Base-by-base conservation (phyloP, 64 coral and sea anemone genomes). In the Catalaphyllia jardinei region DNA sequence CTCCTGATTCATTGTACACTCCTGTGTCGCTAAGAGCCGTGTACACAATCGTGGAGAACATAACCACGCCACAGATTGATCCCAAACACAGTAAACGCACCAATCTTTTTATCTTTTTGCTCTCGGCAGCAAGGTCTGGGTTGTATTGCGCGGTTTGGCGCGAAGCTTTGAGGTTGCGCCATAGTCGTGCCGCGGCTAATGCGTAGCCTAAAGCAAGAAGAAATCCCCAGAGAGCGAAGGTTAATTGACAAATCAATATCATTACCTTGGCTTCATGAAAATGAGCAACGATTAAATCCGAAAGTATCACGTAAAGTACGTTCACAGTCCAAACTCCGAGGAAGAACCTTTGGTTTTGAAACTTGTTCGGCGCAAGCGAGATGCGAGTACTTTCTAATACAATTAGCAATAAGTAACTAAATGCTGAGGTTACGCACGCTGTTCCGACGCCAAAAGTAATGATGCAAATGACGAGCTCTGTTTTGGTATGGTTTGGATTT, bases 361-460 rank as follows among this genome's bases (percentile, higher is more conserved):
- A 67, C 49, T 61, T 78, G 27, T 87, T 77, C 29, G 94, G 82
- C 0, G 87, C 94, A 2, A 96, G 74, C n/a, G 69, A 79, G 6
- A 79, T 81, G 62, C 92, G 82, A 13, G 94, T 96, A 59, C 88
- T 96, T 72, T 93, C 94, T 10, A 96, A 74, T 19, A 93, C 46
- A 71, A 96, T 90, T 22, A 96, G 27, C 35, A 96, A 61, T 50
- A 96, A 46, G 24, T 93, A 80, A 57, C 91, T 89, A 55, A 93
- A 73, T 13, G 94, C 81, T 14, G 94, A 89, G 7, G 88, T 90
- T 27, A 93, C 51, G 35, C 94, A 96, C 33, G 91, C 91, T 24
- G 86, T 88, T 13, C 83, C 94, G 46, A 90, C 67, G 1, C 94
- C 91, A 67, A 78, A 81, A 54, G 29, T 78, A n/a, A 92, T 83